phyloP scores from a whole-genome alignment of 2,797 vertebrate genomes.

The Hirundo rustica region DNA sequence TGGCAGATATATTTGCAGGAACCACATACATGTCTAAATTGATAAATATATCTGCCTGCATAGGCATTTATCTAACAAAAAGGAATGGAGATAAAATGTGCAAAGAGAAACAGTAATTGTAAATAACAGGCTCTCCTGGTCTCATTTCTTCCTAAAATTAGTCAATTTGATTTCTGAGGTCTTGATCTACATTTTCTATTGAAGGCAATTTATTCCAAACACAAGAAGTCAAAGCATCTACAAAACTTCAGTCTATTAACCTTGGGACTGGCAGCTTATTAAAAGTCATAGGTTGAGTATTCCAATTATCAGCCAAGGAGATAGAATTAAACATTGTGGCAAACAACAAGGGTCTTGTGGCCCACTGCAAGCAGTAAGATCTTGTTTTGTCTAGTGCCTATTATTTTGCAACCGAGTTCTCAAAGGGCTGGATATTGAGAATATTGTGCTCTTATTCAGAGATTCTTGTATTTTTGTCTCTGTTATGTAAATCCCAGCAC shows the following conservation, averaged over 20 bases:
- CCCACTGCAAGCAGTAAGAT: not conserved
- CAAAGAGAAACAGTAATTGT: constrained; percentile 22
- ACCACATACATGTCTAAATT: not conserved
- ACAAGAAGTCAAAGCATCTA: constrained; percentile 7
- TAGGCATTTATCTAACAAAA: constrained; percentile 32
- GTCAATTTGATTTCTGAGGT: constrained; percentile 48
- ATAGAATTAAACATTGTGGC: constrained; percentile 2
- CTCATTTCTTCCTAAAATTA: constrained; percentile 10
- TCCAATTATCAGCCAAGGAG: constrained; percentile 45
- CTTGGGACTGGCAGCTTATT: constrained; percentile 35
- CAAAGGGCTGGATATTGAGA: not conserved
- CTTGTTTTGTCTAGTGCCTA: not conserved
- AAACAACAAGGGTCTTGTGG: constrained; percentile 1
- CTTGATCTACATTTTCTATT: constrained; percentile 44
- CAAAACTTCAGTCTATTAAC: constrained; percentile 39
- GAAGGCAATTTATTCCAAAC: constrained; percentile 27
- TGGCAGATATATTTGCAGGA: not conserved
- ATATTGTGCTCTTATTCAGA: not conserved
- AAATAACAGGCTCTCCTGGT: constrained; percentile 36
- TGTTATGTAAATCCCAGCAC: constrained; percentile 43
- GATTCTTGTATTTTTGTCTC: not conserved
- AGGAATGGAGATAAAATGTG: constrained; percentile 2
- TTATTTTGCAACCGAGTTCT: constrained; percentile 7
- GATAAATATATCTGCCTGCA: constrained; percentile 26
- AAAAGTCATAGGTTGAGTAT: constrained; percentile 50